Percentiles rank a stretch among this genome's conserved stretches.
Conservation (phyloP, 2,113 vertebrate genomes). For the Seriola dumerili region DNA sequence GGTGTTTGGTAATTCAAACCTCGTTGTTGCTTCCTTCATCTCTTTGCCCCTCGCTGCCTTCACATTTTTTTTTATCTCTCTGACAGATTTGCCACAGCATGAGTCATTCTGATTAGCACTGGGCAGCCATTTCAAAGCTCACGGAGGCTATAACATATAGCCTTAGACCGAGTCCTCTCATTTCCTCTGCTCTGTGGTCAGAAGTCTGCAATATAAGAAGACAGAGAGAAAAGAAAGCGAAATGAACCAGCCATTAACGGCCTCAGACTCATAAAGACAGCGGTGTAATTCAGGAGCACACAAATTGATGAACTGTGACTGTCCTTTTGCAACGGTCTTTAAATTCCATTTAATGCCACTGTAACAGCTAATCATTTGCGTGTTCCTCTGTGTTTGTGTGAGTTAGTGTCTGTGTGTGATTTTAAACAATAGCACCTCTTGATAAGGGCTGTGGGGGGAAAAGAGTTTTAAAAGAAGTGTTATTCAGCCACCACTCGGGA, state of each 20-base stretch:
- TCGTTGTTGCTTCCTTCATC: slow-evolving; percentile 21
- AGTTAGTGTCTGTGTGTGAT: slow-evolving; percentile 28
- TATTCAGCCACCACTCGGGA: slow-evolving; percentile 43
- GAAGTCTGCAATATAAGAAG: neutral
- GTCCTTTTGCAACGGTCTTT: slow-evolving; percentile 64
- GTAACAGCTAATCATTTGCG: slow-evolving; percentile 56
- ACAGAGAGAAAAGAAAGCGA: neutral
- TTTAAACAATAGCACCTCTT: slow-evolving; percentile 37
- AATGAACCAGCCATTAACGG: slow-evolving; percentile 24
- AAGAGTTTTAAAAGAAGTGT: slow-evolving; percentile 37
- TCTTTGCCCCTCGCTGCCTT: slow-evolving; percentile 19
- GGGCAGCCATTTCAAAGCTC: slow-evolving; percentile 67
- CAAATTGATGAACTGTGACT: slow-evolving; percentile 69
- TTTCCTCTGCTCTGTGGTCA: slow-evolving; percentile 18
- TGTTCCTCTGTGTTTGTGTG: slow-evolving; percentile 29
- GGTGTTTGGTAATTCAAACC: slow-evolving; percentile 49
- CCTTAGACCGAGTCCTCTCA: neutral
- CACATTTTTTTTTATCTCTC: slow-evolving; percentile 41
- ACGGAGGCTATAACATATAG: slow-evolving; percentile 31
- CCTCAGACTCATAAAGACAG: slow-evolving; percentile 46
- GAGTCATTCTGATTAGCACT: slow-evolving; percentile 66
- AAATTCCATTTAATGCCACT: slow-evolving; percentile 67
- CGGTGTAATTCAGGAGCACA: slow-evolving; percentile 46
- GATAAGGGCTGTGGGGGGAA: slow-evolving; percentile 22
- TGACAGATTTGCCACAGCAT: slow-evolving; percentile 62